Conservation (phyloP, 2,888 invertebrate genomes). For the Elgonia sp. region DNA sequence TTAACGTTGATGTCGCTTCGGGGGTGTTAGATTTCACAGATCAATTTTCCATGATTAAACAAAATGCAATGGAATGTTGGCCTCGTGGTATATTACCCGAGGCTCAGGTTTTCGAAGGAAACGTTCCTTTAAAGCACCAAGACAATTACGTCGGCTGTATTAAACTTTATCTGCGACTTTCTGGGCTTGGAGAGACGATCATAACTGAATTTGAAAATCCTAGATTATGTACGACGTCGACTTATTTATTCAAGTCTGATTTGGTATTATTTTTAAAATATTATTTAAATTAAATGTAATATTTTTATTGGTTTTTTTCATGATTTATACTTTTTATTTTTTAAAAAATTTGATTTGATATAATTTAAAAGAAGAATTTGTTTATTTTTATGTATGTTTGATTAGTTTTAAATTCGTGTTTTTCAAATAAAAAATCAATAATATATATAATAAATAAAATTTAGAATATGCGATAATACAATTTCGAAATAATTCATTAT, state of each 20-base stretch:
- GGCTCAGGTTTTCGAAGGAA: constrained; percentile 89
- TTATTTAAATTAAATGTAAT: too few relatives aligned
- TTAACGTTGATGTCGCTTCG: constrained; percentile 88
- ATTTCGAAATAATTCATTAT: too few relatives aligned
- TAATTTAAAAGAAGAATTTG: too few relatives aligned
- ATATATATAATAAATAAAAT: too few relatives aligned
- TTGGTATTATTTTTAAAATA: constrained; percentile 15
- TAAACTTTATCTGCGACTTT: constrained; percentile 89
- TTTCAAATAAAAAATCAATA: too few relatives aligned
- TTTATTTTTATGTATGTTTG: too few relatives aligned
- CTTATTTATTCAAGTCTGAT: constrained; percentile 49
- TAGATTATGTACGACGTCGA: constrained; percentile 57
- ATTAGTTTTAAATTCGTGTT: too few relatives aligned
- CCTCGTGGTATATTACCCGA: constrained; percentile 76
- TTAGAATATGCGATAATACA: too few relatives aligned
- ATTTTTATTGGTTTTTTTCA: too few relatives aligned
- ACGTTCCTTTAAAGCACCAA: constrained; percentile 88
- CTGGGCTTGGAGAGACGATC: constrained; percentile 90
- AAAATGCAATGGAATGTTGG: constrained; percentile 85
- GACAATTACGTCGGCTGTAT: constrained; percentile 88
- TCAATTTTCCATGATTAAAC: constrained; percentile 89
- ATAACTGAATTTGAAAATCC: constrained; percentile 88
- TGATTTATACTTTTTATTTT: too few relatives aligned
- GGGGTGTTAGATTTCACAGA: constrained; percentile 89
- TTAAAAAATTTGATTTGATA: too few relatives aligned